Percentiles rank a stretch among this genome's conserved stretches.
Conservation (phyloP, 2,797 vertebrate genomes). For the Falco biarmicus region DNA sequence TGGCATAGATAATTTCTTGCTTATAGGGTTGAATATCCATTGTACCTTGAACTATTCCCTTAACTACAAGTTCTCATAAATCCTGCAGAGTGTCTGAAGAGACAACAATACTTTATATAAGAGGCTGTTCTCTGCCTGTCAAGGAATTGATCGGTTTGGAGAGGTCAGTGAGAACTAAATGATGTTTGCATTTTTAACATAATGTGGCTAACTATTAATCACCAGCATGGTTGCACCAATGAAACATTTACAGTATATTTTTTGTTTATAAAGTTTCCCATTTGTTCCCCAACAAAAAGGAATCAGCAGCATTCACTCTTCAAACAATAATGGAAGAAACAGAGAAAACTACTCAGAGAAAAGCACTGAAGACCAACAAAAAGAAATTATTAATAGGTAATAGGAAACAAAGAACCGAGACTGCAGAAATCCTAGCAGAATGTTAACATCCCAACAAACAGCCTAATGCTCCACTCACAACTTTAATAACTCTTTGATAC, state of each 20-base stretch:
- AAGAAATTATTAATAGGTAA: neutral
- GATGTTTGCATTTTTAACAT: neutral
- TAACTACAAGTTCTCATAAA: neutral
- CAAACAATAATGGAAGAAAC: neutral
- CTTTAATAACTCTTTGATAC: slow-evolving; percentile 18
- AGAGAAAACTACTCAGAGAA: neutral
- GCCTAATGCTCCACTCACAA: slow-evolving; percentile 24
- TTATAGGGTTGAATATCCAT: neutral
- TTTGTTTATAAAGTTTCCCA: neutral
- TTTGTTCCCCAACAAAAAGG: neutral
- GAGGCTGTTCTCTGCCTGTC: neutral
- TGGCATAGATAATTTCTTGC: neutral
- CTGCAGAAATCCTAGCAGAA: neutral
- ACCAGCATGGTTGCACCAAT: neutral
- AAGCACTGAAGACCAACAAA: neutral
- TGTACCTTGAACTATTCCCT: neutral
- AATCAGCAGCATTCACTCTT: neutral
- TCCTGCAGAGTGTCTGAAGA: neutral
- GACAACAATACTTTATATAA: neutral
- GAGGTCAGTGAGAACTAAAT: neutral
- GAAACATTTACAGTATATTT: neutral
- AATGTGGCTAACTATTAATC: neutral
- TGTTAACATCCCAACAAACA: neutral
- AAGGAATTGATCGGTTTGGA: neutral
- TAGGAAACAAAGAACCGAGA: neutral